Conservation (phyloP, 2,113 vertebrate species). For the Pogona vitticeps region DNA sequence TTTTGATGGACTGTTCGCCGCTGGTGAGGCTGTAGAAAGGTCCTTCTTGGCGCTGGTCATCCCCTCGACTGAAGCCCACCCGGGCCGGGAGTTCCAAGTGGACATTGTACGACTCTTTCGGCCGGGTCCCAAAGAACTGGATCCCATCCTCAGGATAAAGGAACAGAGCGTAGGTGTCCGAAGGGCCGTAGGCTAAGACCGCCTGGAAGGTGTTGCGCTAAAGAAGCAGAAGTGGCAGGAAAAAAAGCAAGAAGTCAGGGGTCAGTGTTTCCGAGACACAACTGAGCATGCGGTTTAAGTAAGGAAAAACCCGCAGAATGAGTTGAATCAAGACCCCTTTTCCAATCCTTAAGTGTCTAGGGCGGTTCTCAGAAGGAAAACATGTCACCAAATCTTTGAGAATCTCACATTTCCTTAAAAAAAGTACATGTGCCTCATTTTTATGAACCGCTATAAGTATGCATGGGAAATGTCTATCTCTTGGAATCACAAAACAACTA, state of each 20-base stretch:
- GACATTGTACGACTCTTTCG: constrained; percentile 92
- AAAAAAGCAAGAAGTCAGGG: not conserved
- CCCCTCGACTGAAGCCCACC: constrained; percentile 93
- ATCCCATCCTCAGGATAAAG: constrained; percentile 88
- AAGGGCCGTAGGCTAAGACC: constrained; percentile 85
- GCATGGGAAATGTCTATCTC: too few species aligned
- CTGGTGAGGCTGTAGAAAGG: constrained; percentile 85
- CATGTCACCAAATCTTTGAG: not conserved
- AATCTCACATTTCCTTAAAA: not conserved
- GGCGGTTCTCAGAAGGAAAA: not conserved
- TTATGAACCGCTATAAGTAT: too few species aligned
- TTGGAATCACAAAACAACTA: too few species aligned
- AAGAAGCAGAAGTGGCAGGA: not conserved
- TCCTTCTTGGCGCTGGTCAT: constrained; percentile 80
- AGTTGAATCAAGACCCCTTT: not conserved
- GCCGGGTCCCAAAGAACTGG: constrained; percentile 89
- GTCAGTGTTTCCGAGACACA: not conserved
- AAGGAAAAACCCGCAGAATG: too few species aligned
- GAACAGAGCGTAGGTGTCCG: constrained; percentile 86
- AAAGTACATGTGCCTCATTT: too few species aligned
- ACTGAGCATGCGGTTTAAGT: too few species aligned
- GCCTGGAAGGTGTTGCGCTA: constrained; percentile 96
- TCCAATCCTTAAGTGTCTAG: too few species aligned
- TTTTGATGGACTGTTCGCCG: constrained; percentile 84
- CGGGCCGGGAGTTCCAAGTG: constrained; percentile 91